These are phyloP conservation scores for Lamellibrachia luymesi DNA, from an alignment of 1,140 invertebrate species.

Conservation along the genomic window DNA sequence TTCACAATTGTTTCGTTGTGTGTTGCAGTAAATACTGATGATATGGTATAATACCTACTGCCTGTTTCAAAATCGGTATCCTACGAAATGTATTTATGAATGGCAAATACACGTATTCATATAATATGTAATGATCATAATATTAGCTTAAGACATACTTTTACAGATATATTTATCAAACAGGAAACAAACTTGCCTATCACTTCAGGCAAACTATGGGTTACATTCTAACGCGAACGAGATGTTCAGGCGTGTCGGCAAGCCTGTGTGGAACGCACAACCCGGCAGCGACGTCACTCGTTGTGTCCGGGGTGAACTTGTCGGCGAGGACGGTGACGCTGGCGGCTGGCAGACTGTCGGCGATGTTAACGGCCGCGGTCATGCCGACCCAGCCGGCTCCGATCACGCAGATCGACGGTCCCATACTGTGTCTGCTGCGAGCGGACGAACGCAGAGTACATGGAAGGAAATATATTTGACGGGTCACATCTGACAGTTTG, in stretches of 20 bases:
- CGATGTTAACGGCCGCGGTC: slow-evolving; percentile 60
- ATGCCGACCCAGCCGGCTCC: slow-evolving; percentile 55
- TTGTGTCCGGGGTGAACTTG: slow-evolving; percentile 73
- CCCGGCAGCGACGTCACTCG: slow-evolving; percentile 83
- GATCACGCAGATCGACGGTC: slow-evolving; percentile 37
- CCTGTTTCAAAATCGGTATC: too few relatives aligned
- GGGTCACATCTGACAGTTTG: too few relatives aligned
- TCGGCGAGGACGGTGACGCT: slow-evolving; percentile 76
- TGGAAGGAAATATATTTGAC: too few relatives aligned
- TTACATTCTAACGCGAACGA: background rate
- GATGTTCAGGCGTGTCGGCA: background rate
- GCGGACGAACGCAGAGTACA: background rate
- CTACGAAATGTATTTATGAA: too few relatives aligned
- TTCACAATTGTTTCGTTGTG: too few relatives aligned
- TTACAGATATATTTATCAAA: too few relatives aligned
- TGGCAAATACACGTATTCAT: too few relatives aligned
- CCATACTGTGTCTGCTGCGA: background rate
- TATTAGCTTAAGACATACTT: too few relatives aligned
- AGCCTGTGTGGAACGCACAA: slow-evolving; percentile 74
- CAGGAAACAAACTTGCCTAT: too few relatives aligned
- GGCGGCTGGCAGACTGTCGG: slow-evolving; percentile 67
- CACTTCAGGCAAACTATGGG: too few relatives aligned
- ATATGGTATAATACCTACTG: too few relatives aligned
- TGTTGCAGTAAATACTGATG: too few relatives aligned
- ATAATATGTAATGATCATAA: background rate